phyloP scores from a whole-genome alignment of 2,888 invertebrate species.

The Rhagophthalmus giganteus region DNA sequence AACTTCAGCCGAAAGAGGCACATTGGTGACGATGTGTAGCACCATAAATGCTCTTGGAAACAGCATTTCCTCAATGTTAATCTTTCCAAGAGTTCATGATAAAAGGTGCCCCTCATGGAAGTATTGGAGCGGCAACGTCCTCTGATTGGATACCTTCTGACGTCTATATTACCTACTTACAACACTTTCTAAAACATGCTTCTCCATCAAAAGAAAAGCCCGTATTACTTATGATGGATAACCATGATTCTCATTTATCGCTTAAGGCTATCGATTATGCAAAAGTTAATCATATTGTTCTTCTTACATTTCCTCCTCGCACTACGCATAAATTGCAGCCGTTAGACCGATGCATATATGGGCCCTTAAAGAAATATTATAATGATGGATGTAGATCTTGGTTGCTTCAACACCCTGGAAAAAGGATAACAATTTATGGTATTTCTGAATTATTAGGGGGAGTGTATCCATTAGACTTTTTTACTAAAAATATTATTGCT shows the following conservation, averaged over 20 bases:
- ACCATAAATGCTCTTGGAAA: no score
- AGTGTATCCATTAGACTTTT: slow-evolving; percentile 13
- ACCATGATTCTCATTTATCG: slow-evolving; percentile 3
- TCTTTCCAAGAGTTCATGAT: no score
- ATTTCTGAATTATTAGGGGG: slow-evolving; percentile 16
- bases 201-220: neutral
- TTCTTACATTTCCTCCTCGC: neutral
- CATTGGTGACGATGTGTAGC: no score
- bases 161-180: neutral
- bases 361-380: slow-evolving; percentile 13
- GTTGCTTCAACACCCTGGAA: slow-evolving; percentile 20
- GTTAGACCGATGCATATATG: slow-evolving; percentile 14
- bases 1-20: no score
- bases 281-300: neutral
- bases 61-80: no score
- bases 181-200: slow-evolving; percentile 1
- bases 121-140: slow-evolving; percentile 1
- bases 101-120: no score
- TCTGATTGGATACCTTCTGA: no score
- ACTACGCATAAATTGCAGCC: slow-evolving; percentile 4
- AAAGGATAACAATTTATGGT: slow-evolving; percentile 18
- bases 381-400: slow-evolving; percentile 8
- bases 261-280: neutral
- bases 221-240: slow-evolving; percentile 10
- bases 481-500: slow-evolving; percentile 6